Base-by-base conservation (phyloP, 2,888 invertebrate genomes). In the Aphrophora alni region DNA sequence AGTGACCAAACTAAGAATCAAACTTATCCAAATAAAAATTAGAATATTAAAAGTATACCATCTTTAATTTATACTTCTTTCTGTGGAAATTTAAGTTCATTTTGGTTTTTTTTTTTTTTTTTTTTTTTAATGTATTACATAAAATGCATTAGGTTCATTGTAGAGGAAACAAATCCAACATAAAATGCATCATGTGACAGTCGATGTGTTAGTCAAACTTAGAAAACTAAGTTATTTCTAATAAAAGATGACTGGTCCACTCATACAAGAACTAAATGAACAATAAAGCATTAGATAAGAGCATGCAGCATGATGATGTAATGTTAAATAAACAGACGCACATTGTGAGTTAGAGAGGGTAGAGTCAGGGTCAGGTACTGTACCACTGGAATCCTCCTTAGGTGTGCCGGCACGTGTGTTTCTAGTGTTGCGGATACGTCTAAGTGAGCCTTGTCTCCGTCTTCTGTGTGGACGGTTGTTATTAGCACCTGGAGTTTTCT, bases 401-500 rank as follows among this genome's bases (percentile, higher is more conserved):
- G 94, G 92, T 73, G 92, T 86, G 84, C 93, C 94, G 85, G 95
- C 95, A 87, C 96, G 92, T 85, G 96, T 95, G 87, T 95, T 96
- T 84, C 97, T 91, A 80, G 97, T 96, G 87, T 96, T 96, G 84
- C 97, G 92, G 84, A 97, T 97, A 86, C 97, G 92, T 85, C 97
- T 92, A 86, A 97, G 90, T 76, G 97, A 96, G 85, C 95, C 95
- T 88, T 95, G 96, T 77, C 97, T 91, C 84, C 97, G 88, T 87
- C 98, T 92, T 84, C 98, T 92, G 88, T 98, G 98, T 28, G 98
- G 98, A 85, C 98, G 93, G 89, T 98, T 98, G 88, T 97, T 97
- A 88, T 97, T 97, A 83, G 99, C 99, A 86, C 97, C 97, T 25
- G 98, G 97, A 59, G 98, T 98, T 90, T 99, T 99, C 91, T 99